These are phyloP conservation scores for Dreissena polymorpha DNA, from an alignment of 1,140 invertebrate genomes.

Conservation along the genomic window DNA sequence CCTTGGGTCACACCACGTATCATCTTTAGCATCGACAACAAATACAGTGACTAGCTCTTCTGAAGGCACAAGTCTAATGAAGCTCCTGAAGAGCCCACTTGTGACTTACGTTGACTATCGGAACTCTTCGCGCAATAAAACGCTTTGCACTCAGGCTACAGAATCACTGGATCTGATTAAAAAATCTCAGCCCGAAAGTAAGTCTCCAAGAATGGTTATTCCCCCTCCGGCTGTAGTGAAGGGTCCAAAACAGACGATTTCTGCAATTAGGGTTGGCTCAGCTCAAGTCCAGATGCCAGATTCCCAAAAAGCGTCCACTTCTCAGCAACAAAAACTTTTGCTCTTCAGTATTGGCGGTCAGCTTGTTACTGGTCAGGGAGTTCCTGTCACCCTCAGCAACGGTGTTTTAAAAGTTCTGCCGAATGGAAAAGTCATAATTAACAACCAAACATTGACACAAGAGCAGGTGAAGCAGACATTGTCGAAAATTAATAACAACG, in stretches of 20 bases:
- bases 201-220: too few species aligned
- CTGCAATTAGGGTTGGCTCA: background rate
- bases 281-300: background rate
- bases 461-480: conserved; percentile 52
- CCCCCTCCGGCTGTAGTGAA: background rate
- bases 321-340: conserved; percentile 39
- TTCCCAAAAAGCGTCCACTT: conserved; percentile 11
- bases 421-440: conserved; percentile 45
- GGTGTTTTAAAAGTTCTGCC: conserved; percentile 61
- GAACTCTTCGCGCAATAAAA: too few species aligned
- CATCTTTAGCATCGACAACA: background rate
- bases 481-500: conserved; percentile 45
- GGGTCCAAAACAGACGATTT: background rate
- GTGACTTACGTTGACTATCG: too few species aligned
- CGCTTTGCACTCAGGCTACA: too few species aligned
- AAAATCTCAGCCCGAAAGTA: too few species aligned
- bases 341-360: conserved; percentile 64
- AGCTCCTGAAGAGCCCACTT: background rate
- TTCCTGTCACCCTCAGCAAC: conserved; percentile 61
- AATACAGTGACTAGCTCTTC: background rate
- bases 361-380: conserved; percentile 64
- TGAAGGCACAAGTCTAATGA: background rate
- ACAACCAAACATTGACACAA: conserved; percentile 46
- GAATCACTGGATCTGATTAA: too few species aligned
- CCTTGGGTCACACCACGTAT: background rate